These are phyloP conservation scores for Hydrotaea cyrtoneurina DNA, from an alignment of 2,888 invertebrate genomes.

Conservation along the genomic window DNA sequence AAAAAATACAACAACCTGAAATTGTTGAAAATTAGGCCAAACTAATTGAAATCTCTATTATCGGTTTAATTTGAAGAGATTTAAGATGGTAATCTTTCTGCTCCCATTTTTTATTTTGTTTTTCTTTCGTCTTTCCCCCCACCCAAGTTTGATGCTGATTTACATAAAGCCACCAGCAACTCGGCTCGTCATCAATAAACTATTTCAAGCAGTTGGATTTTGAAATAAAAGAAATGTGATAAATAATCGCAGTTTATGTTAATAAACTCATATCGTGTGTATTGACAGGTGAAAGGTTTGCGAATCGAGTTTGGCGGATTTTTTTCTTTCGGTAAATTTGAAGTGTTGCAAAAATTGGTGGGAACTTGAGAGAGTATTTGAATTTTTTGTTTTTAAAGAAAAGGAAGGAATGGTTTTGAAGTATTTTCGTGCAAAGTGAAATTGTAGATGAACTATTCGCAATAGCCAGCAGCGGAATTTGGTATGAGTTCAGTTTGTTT, in stretches of 20 bases:
- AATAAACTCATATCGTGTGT: background rate
- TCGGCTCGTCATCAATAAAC: background rate
- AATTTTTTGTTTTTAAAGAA: background rate
- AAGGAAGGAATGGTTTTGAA: too few relatives aligned
- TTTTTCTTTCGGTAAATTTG: background rate
- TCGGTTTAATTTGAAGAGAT: constrained; percentile 30
- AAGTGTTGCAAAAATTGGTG: background rate
- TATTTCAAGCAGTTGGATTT: background rate
- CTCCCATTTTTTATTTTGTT: background rate
- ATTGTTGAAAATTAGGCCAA: constrained; percentile 33
- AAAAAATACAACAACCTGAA: constrained; percentile 4
- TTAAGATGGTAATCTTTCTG: background rate
- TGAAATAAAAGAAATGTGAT: background rate
- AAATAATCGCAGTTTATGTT: background rate
- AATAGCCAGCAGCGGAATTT: too few relatives aligned
- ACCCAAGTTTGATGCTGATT: too few relatives aligned
- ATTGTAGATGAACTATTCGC: background rate
- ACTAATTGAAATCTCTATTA: constrained; percentile 38
- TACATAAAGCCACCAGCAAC: background rate
- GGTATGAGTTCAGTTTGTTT: too few relatives aligned
- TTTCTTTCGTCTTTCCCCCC: too few relatives aligned
- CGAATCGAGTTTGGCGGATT: background rate
- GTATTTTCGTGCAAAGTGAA: background rate
- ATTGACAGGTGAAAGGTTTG: constrained; percentile 52
- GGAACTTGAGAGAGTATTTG: background rate